Evolutionary conservation across 1,140 invertebrate species (phyloP).

Genomic region (Drosophila carrolli): DNA sequence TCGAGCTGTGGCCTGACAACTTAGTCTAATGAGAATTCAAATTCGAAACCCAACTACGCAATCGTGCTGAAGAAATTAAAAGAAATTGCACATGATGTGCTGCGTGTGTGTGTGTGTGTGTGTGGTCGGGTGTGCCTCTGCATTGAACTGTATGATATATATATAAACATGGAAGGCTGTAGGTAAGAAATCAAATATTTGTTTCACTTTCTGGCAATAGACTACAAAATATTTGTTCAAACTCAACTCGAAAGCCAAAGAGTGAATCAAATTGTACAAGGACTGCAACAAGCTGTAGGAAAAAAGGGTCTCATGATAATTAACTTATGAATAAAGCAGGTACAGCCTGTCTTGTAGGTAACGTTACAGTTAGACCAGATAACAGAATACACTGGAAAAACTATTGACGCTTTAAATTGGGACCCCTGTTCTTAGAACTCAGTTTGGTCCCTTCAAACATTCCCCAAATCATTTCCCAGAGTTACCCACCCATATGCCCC

Average conservation of each 20-base stretch:
- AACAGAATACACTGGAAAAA: background rate
- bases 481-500: conserved; percentile 17
- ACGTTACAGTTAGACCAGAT: background rate
- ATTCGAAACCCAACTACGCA: conserved; percentile 81
- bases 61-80: conserved; percentile 82
- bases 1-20: conserved; percentile 77
- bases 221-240: conserved; percentile 39
- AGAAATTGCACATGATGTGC: conserved; percentile 75
- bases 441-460: background rate
- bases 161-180: conserved; percentile 14
- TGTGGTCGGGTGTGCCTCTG: background rate
- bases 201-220: conserved; percentile 42
- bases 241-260: conserved; percentile 4
- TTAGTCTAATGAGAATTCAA: conserved; percentile 83
- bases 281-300: background rate
- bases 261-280: conserved; percentile 16
- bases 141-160: conserved; percentile 30
- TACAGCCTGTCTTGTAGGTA: conserved; percentile 7
- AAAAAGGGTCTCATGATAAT: conserved; percentile 32
- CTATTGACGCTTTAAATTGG: background rate
- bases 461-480: conserved; percentile 22
- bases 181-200: conserved; percentile 73
- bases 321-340: conserved; percentile 43
- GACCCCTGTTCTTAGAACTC: background rate
- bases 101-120: background rate